Percentiles rank a stretch among this genome's conserved stretches.
These are phyloP conservation scores for Cephus cinctus DNA, from an alignment of 1,140 invertebrate species.

Conservation along the genomic window DNA sequence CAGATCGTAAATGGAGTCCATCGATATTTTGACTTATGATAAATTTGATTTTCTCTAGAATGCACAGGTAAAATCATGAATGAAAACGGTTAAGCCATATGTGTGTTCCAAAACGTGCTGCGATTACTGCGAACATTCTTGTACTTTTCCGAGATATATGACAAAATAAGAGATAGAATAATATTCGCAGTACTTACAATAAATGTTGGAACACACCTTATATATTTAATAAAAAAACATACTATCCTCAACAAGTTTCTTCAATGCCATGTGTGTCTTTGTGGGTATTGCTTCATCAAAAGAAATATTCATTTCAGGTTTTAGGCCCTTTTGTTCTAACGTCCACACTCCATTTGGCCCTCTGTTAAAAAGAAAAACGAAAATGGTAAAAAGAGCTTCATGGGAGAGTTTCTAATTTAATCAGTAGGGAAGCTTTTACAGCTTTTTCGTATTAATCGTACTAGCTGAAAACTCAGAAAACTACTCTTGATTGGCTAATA, in stretches of 20 bases:
- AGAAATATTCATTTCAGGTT: slow-evolving; percentile 80
- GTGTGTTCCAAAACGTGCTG: neutral
- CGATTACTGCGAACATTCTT: no score
- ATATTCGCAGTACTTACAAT: no score
- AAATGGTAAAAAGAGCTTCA: neutral
- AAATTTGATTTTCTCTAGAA: slow-evolving; percentile 77
- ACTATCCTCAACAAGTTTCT: slow-evolving; percentile 72
- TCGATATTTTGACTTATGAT: slow-evolving; percentile 98
- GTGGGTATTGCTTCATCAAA: slow-evolving; percentile 93
- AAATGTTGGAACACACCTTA: no score
- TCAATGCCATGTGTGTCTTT: slow-evolving; percentile 90
- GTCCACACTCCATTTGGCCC: slow-evolving; percentile 99
- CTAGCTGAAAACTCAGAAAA: no score
- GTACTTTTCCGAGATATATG: no score
- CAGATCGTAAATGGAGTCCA: slow-evolving; percentile 91
- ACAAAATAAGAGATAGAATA: no score
- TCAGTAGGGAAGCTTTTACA: no score
- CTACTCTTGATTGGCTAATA: no score
- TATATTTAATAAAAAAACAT: no score
- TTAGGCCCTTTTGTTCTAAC: slow-evolving; percentile 87
- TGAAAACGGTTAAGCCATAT: slow-evolving; percentile 1
- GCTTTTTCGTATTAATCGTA: no score
- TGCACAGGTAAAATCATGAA: no score
- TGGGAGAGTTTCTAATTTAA: no score
- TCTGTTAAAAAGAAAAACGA: slow-evolving; percentile 54